phyloP scores from a whole-genome alignment of 2,797 vertebrate species.

The Eutrigla gurnardus region DNA sequence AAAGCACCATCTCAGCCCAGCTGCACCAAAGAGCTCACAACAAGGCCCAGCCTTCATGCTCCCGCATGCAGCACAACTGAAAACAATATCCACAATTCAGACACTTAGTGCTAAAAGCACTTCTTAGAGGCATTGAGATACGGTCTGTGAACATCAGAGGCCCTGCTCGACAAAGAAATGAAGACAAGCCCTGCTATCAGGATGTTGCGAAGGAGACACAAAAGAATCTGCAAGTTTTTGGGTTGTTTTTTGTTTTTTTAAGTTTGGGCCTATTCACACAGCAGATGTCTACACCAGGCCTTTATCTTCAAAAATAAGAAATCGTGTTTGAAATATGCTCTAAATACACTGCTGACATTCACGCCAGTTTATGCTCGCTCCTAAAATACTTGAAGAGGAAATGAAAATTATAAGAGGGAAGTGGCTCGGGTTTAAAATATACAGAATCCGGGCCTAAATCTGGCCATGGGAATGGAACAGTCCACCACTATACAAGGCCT shows the following conservation, averaged over 20 bases:
- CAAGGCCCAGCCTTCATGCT: constrained; percentile 76
- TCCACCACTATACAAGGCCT: constrained; percentile 62
- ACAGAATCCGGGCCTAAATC: constrained; percentile 72
- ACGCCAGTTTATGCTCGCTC: constrained; percentile 67
- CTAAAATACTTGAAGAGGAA: constrained; percentile 84
- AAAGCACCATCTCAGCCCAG: constrained; percentile 78
- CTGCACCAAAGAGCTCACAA: constrained; percentile 77
- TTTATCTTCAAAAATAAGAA: constrained; percentile 47
- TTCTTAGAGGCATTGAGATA: constrained; percentile 71
- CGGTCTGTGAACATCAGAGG: constrained; percentile 73
- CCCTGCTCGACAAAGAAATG: constrained; percentile 57
- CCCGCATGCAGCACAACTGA: constrained; percentile 71
- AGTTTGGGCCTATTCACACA: constrained; percentile 17
- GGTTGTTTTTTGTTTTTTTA: background rate
- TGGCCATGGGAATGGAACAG: constrained; percentile 76
- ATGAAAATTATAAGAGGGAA: constrained; percentile 83
- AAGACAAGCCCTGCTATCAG: constrained; percentile 58
- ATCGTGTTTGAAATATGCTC: constrained; percentile 49
- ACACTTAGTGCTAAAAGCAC: constrained; percentile 72
- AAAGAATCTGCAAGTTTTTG: background rate
- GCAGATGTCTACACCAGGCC: constrained; percentile 23
- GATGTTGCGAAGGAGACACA: constrained; percentile 38
- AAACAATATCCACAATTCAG: constrained; percentile 79
- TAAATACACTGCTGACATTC: constrained; percentile 70
- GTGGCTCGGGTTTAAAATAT: constrained; percentile 80